phyloP scores from a whole-genome alignment of 2,888 invertebrate genomes.

The Cheilosia pagana region DNA sequence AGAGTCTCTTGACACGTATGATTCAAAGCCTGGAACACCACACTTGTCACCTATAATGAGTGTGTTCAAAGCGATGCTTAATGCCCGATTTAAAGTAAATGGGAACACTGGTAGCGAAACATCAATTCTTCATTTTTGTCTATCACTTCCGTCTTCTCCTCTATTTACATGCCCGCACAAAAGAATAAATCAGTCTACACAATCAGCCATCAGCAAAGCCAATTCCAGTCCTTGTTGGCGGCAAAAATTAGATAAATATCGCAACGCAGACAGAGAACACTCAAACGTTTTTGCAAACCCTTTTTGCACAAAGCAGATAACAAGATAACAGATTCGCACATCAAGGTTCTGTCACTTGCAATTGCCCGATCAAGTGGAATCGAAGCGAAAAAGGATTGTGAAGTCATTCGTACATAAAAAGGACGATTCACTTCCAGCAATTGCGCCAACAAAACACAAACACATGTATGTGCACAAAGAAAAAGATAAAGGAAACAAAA shows the following conservation, averaged over 20 bases:
- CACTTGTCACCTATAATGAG: too few relatives aligned
- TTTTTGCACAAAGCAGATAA: conserved; percentile 27
- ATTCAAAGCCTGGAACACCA: too few relatives aligned
- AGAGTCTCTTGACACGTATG: too few relatives aligned
- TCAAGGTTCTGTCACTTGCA: conserved; percentile 60
- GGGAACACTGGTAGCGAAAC: too few relatives aligned
- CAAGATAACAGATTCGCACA: conserved; percentile 22
- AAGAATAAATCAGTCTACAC: conserved; percentile 2
- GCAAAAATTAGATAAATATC: conserved; percentile 41
- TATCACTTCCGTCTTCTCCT: too few relatives aligned
- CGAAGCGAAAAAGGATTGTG: conserved; percentile 59
- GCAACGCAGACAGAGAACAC: background rate
- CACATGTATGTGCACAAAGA: conserved; percentile 12
- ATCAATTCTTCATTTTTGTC: too few relatives aligned
- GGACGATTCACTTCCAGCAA: conserved; percentile 52
- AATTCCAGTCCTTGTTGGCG: conserved; percentile 28
- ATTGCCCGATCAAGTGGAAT: conserved; percentile 66
- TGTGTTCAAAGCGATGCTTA: too few relatives aligned
- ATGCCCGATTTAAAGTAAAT: too few relatives aligned
- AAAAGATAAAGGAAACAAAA: conserved; percentile 32
- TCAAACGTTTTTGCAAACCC: conserved; percentile 22
- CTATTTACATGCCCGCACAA: background rate
- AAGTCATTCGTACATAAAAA: conserved; percentile 48
- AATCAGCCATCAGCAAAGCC: conserved; percentile 42
- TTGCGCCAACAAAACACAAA: conserved; percentile 31